Base-by-base conservation (phyloP, 2,888 invertebrate species). In the Bhutanitis thaidina region DNA sequence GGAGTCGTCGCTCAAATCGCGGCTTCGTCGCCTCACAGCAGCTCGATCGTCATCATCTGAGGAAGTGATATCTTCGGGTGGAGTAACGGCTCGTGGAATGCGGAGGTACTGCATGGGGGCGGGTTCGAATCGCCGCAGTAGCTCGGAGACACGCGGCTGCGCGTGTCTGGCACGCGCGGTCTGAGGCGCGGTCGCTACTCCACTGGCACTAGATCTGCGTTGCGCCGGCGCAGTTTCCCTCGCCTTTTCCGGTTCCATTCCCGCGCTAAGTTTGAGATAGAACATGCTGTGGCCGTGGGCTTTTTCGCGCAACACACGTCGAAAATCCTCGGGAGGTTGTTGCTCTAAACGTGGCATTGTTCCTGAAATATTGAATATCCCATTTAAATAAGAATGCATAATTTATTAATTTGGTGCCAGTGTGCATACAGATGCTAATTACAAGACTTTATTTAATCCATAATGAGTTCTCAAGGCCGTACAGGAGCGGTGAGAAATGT, bases 1-100 rank as follows among this genome's bases (percentile, higher is more conserved):
- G 3, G 92, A 92, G 61, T 92, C 92, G 62, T 90, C 86, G 64
- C 87, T 87, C 36, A 88, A 64, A 59, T 89, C 89, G 49, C 89
- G 80, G 61, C 85, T 85, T 54, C 90, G 80, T 30, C 88, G 78
- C 35, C 89, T 67, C 46, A 87, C 84, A 7, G 88, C 88, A 5
- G 80, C 88, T 49, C 88, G 71, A 65, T 88, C 88, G 64, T 89
- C 90, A 61, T 90, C 90, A 58, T 89, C 89, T 1, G 89, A 89
- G 8, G 87, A 86, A 27, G 82, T 79, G 62, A 86, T 84, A 65
- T 89, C 86, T 65, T 87, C 87, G 34, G 66, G 67, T 15, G 90
- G 88, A 34, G 85, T 84, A 40, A 76, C 64, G 32, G 86, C 73
- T 16, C 87, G 77, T 29, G 90, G 88, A 7, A 85, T 80, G 43